phyloP scores from a whole-genome alignment of 2,888 invertebrate genomes.

The Morpho deidamia region DNA sequence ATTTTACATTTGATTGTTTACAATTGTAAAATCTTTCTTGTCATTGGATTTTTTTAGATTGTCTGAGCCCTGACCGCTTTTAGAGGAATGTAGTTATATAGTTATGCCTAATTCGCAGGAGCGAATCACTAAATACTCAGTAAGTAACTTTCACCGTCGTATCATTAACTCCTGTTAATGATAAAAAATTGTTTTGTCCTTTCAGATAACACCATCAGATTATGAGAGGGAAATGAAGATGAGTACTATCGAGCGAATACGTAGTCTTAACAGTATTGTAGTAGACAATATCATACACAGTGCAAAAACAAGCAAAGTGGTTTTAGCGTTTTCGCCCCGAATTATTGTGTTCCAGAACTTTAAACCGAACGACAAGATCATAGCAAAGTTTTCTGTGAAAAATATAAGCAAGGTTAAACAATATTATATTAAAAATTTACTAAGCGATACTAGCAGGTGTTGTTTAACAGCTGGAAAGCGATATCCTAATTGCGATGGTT shows the following conservation, averaged over 20 bases:
- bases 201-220: constrained; percentile 61
- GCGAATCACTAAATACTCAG: too few species aligned
- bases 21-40: too few species aligned
- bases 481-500: too few species aligned
- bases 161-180: too few species aligned
- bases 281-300: constrained; percentile 47
- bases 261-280: constrained; percentile 44
- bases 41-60: too few species aligned
- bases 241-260: constrained; percentile 49
- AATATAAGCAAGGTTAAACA: constrained; percentile 74
- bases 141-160: too few species aligned
- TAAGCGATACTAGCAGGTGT: background rate
- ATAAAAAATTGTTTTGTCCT: background rate
- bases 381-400: constrained; percentile 70
- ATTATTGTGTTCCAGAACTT: constrained; percentile 81
- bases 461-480: too few species aligned
- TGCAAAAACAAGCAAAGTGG: constrained; percentile 35
- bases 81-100: too few species aligned
- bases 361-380: constrained; percentile 65
- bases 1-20: too few species aligned
- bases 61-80: too few species aligned
- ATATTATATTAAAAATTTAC: too few species aligned
- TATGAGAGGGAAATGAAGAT: constrained; percentile 60
- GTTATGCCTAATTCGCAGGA: too few species aligned
- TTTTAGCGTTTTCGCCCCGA: constrained; percentile 65